phyloP scores from a whole-genome alignment of 2,888 invertebrate species.

The Quadroppia sp. region DNA sequence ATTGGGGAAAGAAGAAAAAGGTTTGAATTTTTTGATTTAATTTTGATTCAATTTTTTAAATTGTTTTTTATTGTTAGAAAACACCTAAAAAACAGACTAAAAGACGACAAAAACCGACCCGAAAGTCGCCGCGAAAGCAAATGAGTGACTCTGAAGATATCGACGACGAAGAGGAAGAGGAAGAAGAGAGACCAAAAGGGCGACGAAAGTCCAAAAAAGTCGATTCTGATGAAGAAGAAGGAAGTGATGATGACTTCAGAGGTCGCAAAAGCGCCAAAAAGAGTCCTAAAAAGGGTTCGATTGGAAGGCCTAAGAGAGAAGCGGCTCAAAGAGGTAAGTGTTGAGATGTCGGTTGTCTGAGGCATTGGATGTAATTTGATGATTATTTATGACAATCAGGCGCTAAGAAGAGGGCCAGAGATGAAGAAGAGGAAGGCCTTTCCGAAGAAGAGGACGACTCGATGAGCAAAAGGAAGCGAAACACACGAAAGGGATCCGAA shows the following conservation, averaged over 20 bases:
- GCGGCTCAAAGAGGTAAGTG: constrained; percentile 41
- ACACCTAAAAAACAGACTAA: constrained; percentile 35
- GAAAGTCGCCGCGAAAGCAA: constrained; percentile 39
- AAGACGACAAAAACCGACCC: constrained; percentile 30
- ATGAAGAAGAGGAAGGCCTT: constrained; percentile 41
- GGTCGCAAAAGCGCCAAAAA: neutral
- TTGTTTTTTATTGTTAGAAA: neutral
- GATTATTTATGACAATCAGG: no score
- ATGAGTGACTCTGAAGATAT: constrained; percentile 40
- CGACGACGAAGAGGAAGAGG: constrained; percentile 40
- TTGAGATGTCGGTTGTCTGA: neutral
- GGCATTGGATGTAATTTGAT: no score
- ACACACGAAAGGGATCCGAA: constrained; percentile 32
- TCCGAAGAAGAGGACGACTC: constrained; percentile 41
- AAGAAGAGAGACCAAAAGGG: constrained; percentile 34
- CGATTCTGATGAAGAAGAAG: constrained; percentile 38
- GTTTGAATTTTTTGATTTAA: constrained; percentile 24
- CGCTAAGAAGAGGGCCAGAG: constrained; percentile 31
- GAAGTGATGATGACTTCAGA: constrained; percentile 29
- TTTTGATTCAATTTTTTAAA: neutral
- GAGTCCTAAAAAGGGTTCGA: constrained; percentile 30
- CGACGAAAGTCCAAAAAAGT: constrained; percentile 45
- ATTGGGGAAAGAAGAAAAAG: constrained; percentile 46
- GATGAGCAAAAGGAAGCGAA: constrained; percentile 33
- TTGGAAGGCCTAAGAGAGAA: constrained; percentile 39